Evolutionary conservation across 1,140 invertebrate genomes (phyloP).

Genomic region (Neoseiulus cucumeris): DNA sequence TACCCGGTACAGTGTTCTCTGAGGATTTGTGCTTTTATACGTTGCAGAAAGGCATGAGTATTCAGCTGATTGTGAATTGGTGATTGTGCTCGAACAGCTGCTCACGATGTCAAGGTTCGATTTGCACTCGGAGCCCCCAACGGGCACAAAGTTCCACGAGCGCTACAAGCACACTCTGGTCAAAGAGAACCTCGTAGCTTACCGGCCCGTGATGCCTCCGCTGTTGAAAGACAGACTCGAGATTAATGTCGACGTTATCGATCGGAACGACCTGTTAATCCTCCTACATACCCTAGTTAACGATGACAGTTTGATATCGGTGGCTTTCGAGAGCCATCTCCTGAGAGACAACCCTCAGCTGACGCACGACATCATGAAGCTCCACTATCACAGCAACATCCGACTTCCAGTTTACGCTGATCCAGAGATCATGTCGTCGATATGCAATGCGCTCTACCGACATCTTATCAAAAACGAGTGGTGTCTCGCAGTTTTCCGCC

Average conservation of each 20-base stretch:
- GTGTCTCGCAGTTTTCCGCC: neutral
- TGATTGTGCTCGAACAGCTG: too few relatives aligned
- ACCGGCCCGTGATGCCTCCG: neutral
- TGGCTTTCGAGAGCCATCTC: neutral
- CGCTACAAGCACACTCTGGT: neutral
- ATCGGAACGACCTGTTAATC: neutral
- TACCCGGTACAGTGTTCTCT: too few relatives aligned
- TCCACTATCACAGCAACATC: neutral
- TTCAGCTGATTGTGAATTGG: too few relatives aligned
- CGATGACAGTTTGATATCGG: neutral
- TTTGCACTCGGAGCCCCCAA: neutral
- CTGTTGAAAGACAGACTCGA: neutral
- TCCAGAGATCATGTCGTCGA: neutral
- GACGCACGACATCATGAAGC: neutral
- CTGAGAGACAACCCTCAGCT: neutral
- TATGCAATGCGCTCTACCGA: neutral
- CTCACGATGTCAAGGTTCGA: neutral
- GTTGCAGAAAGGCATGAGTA: too few relatives aligned
- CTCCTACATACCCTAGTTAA: neutral
- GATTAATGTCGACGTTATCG: neutral
- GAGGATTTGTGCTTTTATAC: too few relatives aligned
- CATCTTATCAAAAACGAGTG: neutral
- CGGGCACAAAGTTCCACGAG: neutral
- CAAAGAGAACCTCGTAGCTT: neutral
- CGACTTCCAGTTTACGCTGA: neutral